phyloP scores from a whole-genome alignment of 37 sponge, comb jelly and placozoan genomes.

The Mnemiopsis leidyi region DNA sequence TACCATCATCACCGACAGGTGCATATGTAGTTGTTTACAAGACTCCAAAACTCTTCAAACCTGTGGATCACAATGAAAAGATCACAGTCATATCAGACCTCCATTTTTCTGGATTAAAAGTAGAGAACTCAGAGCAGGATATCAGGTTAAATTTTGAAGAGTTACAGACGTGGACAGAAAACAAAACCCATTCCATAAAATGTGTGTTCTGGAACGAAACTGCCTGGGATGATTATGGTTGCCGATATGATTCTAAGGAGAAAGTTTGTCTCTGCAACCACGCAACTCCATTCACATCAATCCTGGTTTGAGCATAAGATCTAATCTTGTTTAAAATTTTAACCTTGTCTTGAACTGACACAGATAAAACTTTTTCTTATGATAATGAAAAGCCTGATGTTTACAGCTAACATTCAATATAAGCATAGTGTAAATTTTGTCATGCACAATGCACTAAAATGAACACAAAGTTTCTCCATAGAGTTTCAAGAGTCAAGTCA shows the following conservation, averaged over 20 bases:
- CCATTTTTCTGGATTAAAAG: background rate
- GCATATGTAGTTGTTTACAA: slow-evolving; percentile 12
- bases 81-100: slow-evolving; percentile 24
- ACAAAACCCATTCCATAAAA: background rate
- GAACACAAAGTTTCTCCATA: too few species aligned
- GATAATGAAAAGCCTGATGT: too few species aligned
- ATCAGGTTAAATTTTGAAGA: background rate
- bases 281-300: slow-evolving; percentile 40
- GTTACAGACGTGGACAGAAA: background rate
- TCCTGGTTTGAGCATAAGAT: background rate
- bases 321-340: too few species aligned
- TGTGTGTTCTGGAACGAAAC: slow-evolving; percentile 42
- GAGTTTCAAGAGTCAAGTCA: background rate
- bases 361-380: too few species aligned
- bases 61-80: background rate
- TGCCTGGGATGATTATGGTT: background rate
- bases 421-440: too few species aligned
- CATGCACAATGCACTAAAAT: too few species aligned
- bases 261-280: slow-evolving; percentile 27
- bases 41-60: background rate
- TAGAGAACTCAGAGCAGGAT: background rate
- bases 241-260: background rate
- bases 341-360: too few species aligned
- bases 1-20: too few species aligned
- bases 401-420: too few species aligned